Evolutionary conservation across 1,140 invertebrate genomes (phyloP).

Genomic region (Aethina tumida): DNA sequence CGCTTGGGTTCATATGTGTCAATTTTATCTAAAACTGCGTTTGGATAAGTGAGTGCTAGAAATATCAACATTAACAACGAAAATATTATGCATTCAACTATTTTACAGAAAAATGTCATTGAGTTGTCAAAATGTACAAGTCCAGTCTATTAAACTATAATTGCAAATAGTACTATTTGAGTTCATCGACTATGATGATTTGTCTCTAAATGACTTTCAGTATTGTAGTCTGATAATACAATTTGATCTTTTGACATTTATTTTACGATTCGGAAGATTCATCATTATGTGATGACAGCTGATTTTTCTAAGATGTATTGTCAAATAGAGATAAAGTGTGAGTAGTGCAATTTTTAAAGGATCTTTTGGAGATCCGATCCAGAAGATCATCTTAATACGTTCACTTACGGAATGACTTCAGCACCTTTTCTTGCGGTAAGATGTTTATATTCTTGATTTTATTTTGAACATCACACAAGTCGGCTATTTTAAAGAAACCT

Average conservation of each 20-base stretch:
- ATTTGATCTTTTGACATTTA: slow-evolving; percentile 33
- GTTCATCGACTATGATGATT: slow-evolving; percentile 17
- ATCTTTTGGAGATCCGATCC: slow-evolving; percentile 21
- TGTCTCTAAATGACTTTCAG: slow-evolving; percentile 33
- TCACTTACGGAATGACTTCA: slow-evolving; percentile 28
- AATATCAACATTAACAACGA: no score
- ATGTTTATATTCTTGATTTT: slow-evolving; percentile 27
- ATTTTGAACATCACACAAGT: no score
- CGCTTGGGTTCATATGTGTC: no score
- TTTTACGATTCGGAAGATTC: slow-evolving; percentile 35
- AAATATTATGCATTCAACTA: no score
- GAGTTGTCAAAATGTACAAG: no score
- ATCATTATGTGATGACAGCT: slow-evolving; percentile 26
- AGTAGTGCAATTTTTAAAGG: slow-evolving; percentile 24
- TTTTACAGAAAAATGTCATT: no score
- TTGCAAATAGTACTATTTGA: no score
- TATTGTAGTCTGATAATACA: slow-evolving; percentile 33
- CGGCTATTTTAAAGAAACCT: no score
- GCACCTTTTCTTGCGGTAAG: slow-evolving; percentile 31
- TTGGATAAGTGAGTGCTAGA: no score
- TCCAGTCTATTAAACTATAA: no score
- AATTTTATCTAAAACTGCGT: no score
- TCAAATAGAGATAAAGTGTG: slow-evolving; percentile 21
- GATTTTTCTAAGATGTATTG: slow-evolving; percentile 37
- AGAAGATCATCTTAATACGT: slow-evolving; percentile 9